A percentile compares a stretch with the other conserved stretches of the same genome.
phyloP scores from a whole-genome alignment of 1,140 invertebrate genomes.

The Apis dorsata region DNA sequence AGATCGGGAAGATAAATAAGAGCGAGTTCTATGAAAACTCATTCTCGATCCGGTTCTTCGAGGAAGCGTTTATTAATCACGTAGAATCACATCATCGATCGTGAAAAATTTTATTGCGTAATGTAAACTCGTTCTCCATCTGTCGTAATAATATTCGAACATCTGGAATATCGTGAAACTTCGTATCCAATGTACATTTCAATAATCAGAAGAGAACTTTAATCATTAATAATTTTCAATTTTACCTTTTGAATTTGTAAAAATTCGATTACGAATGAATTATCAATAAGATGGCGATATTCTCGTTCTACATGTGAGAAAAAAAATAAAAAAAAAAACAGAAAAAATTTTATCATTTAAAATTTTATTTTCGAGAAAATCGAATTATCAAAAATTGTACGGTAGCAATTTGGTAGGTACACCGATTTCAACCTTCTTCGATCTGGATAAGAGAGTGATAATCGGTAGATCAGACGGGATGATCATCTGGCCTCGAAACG shows the following conservation, averaged over 20 bases:
- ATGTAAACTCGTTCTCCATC: background rate
- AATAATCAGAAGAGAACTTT: background rate
- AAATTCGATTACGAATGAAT: too few species aligned
- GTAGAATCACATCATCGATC: background rate
- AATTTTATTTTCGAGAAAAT: too few species aligned
- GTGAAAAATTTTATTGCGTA: background rate
- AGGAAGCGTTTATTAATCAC: conserved; percentile 25
- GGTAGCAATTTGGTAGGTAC: background rate
- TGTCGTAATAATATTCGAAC: too few species aligned
- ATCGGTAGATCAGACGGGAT: conserved; percentile 71
- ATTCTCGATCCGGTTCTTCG: conserved; percentile 39
- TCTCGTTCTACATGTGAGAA: too few species aligned
- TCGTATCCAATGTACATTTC: too few species aligned
- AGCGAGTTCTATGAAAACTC: conserved; percentile 22
- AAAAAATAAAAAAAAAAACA: too few species aligned
- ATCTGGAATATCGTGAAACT: too few species aligned
- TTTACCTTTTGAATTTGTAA: too few species aligned
- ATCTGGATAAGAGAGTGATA: conserved; percentile 40
- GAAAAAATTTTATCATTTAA: too few species aligned
- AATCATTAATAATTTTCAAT: too few species aligned
- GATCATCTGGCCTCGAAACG: conserved; percentile 74
- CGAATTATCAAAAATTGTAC: background rate
- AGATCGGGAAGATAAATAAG: background rate
- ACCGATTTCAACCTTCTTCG: background rate
- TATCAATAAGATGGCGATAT: too few species aligned